phyloP scores from a whole-genome alignment of 2,888 invertebrate genomes.

The Nomada ruficornis region DNA sequence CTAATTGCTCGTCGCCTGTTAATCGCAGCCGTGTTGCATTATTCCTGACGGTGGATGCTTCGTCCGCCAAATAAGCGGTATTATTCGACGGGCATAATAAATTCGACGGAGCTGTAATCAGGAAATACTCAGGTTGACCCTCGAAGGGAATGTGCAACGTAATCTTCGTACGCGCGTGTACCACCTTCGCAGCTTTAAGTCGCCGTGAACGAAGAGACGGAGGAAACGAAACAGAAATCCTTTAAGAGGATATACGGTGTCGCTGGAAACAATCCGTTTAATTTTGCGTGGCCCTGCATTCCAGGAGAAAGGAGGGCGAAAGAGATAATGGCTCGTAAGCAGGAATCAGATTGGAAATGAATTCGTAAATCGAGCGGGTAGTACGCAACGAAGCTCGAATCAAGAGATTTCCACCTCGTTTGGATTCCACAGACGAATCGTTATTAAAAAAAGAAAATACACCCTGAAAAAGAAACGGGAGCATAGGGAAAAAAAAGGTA shows the following conservation, averaged over 20 bases:
- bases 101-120: slow-evolving; percentile 34
- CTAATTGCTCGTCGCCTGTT: slow-evolving; percentile 11
- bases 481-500: neutral
- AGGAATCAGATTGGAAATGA: slow-evolving; percentile 27
- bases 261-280: slow-evolving; percentile 59
- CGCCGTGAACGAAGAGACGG: neutral
- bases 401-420: too few species aligned
- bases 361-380: neutral
- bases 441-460: too few species aligned
- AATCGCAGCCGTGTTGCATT: neutral
- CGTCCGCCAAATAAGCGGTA: slow-evolving; percentile 1
- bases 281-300: slow-evolving; percentile 35
- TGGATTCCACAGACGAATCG: too few species aligned
- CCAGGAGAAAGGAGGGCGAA: slow-evolving; percentile 8
- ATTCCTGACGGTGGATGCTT: slow-evolving; percentile 1
- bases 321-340: slow-evolving; percentile 31
- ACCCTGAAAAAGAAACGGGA: too few species aligned
- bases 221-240: slow-evolving; percentile 47
- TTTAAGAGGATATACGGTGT: slow-evolving; percentile 51
- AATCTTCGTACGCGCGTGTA: slow-evolving; percentile 29
- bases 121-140: slow-evolving; percentile 44
- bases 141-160: slow-evolving; percentile 38
- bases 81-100: slow-evolving; percentile 23
- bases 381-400: slow-evolving; percentile 14
- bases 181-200: slow-evolving; percentile 11